A percentile compares a stretch with the other conserved stretches of the same genome.
Evolutionary conservation across 2,797 vertebrate genomes (phyloP).

Genomic region (Fringilla coelebs): DNA sequence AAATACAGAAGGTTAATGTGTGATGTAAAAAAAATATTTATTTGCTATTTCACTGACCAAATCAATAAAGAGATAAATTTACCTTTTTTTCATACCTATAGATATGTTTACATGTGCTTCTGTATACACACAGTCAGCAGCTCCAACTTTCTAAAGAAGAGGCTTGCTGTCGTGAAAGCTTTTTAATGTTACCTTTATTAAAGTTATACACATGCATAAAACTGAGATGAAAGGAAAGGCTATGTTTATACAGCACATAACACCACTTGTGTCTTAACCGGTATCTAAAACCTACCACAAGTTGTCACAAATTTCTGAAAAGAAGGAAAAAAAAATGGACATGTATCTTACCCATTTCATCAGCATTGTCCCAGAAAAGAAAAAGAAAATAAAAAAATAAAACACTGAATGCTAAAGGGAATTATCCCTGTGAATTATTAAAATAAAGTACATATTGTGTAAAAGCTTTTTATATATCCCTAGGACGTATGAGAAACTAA

Average conservation of each 20-base stretch:
- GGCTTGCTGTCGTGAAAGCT: accelerated
- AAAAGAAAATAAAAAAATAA: background rate
- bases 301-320: background rate
- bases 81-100: background rate
- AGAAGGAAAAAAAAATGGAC: accelerated
- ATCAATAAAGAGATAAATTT: background rate
- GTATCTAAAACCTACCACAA: background rate
- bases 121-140: background rate
- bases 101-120: background rate
- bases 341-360: accelerated
- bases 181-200: background rate
- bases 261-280: background rate
- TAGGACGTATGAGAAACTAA: background rate
- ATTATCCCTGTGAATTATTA: background rate
- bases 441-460: background rate
- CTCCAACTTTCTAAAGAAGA: background rate
- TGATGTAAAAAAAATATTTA: background rate
- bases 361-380: background rate
- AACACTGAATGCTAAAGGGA: background rate
- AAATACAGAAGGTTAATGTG: background rate
- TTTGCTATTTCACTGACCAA: background rate
- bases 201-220: background rate
- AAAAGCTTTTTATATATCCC: background rate
- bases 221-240: background rate
- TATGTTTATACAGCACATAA: background rate